Evolutionary conservation across 2,888 invertebrate species (phyloP), one percentile per base, ranked within the genome.

Genomic region (Idaea straminata): DNA sequence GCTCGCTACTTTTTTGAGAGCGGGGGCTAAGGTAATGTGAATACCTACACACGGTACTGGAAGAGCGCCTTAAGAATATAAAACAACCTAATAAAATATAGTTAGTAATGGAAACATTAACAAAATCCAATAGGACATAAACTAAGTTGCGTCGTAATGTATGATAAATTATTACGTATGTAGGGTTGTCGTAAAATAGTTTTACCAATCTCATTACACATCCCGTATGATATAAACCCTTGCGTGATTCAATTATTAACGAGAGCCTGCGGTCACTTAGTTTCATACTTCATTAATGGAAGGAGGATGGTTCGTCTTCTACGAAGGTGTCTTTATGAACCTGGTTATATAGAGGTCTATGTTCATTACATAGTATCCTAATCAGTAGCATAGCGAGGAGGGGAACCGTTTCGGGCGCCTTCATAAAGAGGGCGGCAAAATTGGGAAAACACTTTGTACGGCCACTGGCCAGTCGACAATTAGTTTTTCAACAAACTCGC

Each of bases 231-330:
- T 77, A 77, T 78, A 73, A 81, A 78, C 81, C 79, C 77, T 77
- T 74, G 78, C 75, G 73, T 77, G 76, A 75, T 80, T 81, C 75
- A 80, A 81, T 81, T 81, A 83, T 80, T 78, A 79, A 82, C 74
- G 73, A 74, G 76, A 77, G 69, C 68, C 74, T 74, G 75, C 73
- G 83, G 83, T 83, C 82, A 82, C 80, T 79, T 79, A 77, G 78
- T 77, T 82, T 78, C 79, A 78, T 72, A 65, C 66, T 68, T 67
- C 63, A 69, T 71, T 69, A 70, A 71, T 71, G 62, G 60, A 65
- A 66, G 68, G 67, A 64, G 68, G 67, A 64, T 61, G 61, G 64
- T 64, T 36, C 38, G n/a, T 61, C 61, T 38, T 47, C 47, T 15
- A 36, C 63, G 57, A 47, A 74, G 74, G 72, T 73, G 76, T 80